Evolutionary conservation across 2,888 invertebrate genomes (phyloP).

Genomic region (Hecatera dysodea): DNA sequence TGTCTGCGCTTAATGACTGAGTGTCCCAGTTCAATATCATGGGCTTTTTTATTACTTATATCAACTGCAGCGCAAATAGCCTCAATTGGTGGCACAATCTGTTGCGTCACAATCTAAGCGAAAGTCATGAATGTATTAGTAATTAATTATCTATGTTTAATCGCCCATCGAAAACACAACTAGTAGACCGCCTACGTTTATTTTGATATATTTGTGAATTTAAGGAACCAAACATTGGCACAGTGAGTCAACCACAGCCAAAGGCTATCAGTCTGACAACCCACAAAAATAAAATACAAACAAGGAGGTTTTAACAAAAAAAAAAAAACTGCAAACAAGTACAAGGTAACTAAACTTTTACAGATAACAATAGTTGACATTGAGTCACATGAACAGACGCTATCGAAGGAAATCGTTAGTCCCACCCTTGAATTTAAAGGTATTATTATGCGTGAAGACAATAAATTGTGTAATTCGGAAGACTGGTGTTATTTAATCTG

Average conservation of each 20-base stretch:
- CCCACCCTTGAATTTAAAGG: constrained; percentile 62
- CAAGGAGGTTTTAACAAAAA: constrained; percentile 45
- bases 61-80: not conserved
- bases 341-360: constrained; percentile 75
- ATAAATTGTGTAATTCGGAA: constrained; percentile 57
- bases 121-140: too few relatives aligned
- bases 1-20: constrained; percentile 25
- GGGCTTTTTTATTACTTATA: not conserved
- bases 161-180: not conserved
- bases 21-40: constrained; percentile 18
- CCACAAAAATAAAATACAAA: constrained; percentile 26
- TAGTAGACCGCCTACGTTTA: constrained; percentile 9
- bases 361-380: constrained; percentile 78
- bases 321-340: constrained; percentile 63
- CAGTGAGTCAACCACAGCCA: constrained; percentile 3
- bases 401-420: constrained; percentile 69
- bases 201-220: constrained; percentile 14
- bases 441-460: constrained; percentile 57
- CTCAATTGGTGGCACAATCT: constrained; percentile 21
- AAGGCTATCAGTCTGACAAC: constrained; percentile 6
- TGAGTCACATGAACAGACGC: constrained; percentile 65
- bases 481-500: constrained; percentile 35
- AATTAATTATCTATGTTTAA: constrained; percentile 26
- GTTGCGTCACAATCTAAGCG: not conserved
- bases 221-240: constrained; percentile 5